Evolutionary conservation across 2,888 invertebrate species (phyloP).

Genomic region (Heliconius charithonia): DNA sequence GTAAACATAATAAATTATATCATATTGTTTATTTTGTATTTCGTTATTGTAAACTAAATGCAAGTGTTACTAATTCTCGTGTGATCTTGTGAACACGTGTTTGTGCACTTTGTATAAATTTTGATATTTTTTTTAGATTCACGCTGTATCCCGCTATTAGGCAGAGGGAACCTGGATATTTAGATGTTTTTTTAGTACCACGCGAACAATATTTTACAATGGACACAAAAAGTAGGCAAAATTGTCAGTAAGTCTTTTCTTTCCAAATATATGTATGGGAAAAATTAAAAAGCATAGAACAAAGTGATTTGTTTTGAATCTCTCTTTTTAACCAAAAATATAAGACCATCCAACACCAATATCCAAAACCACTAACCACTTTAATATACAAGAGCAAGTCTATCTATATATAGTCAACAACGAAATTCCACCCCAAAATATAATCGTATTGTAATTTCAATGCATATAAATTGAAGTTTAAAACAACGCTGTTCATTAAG

Average conservation of each 20-base stretch:
- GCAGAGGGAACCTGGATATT: neutral
- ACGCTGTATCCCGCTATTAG: neutral
- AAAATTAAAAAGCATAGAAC: neutral
- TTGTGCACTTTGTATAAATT: neutral
- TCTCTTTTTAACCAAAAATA: neutral
- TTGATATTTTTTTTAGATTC: neutral
- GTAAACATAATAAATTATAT: conserved; percentile 17
- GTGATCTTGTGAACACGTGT: conserved; percentile 10
- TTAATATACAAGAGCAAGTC: neutral
- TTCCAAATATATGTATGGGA: neutral
- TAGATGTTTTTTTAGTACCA: neutral
- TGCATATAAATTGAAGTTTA: conserved; percentile 38
- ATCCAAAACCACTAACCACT: neutral
- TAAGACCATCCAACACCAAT: too few species aligned
- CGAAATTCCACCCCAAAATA: conserved; percentile 4
- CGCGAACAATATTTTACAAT: neutral
- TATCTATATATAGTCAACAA: neutral
- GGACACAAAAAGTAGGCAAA: neutral
- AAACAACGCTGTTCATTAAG: conserved; percentile 34
- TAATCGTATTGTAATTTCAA: conserved; percentile 25
- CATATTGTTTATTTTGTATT: conserved; percentile 15
- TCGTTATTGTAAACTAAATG: conserved; percentile 8
- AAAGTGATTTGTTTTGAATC: neutral
- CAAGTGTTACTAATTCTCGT: conserved; percentile 6
- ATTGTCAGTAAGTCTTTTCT: neutral